phyloP scores from a whole-genome alignment of 2,113 vertebrate species.

The Fulica atra region DNA sequence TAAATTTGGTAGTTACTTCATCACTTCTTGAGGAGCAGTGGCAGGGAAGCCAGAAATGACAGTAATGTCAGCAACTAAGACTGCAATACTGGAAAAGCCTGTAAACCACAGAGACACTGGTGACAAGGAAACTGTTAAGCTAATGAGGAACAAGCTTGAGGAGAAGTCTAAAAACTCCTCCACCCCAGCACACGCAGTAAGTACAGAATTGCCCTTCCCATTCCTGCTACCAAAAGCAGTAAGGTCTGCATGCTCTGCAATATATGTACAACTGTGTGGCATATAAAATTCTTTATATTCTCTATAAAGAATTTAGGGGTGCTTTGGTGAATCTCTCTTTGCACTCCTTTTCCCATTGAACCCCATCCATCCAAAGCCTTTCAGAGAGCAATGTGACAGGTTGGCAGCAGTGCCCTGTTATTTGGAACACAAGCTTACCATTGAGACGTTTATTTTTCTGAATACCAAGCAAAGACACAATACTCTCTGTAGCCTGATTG shows the following conservation, averaged over 20 bases:
- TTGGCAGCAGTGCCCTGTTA: neutral
- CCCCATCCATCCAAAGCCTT: neutral
- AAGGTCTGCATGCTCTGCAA: neutral
- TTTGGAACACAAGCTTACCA: neutral
- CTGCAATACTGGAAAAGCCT: neutral
- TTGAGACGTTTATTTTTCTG: neutral
- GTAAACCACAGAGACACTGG: neutral
- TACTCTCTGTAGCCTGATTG: neutral
- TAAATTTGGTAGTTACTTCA: neutral
- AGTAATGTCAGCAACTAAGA: neutral
- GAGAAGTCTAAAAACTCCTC: neutral
- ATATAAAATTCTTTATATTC: no score
- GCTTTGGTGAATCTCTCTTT: neutral
- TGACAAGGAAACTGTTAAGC: neutral
- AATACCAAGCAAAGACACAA: neutral
- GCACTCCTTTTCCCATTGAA: neutral
- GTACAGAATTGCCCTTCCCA: neutral
- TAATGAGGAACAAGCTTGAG: conserved; percentile 31
- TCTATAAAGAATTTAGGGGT: neutral
- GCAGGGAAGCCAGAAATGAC: neutral
- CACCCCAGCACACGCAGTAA: neutral
- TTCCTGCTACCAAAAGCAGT: neutral
- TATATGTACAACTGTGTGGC: neutral
- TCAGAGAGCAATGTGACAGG: neutral
- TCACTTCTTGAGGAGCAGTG: neutral